Base-by-base conservation (phyloP, 2,113 vertebrate genomes). In the Amia ocellicauda region DNA sequence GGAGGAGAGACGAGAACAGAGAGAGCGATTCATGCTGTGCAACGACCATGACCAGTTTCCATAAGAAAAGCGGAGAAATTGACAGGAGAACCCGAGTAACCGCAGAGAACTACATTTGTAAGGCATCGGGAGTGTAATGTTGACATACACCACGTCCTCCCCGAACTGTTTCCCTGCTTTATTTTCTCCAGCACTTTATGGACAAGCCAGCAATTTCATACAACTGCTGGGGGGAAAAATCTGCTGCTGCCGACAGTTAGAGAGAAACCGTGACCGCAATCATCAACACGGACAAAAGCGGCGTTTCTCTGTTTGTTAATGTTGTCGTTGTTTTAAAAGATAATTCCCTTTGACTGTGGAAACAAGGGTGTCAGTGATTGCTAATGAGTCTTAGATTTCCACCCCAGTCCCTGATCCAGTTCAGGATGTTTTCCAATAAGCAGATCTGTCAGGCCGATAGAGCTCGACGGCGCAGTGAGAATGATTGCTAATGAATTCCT, bases 21-120 rank as follows among this genome's bases (percentile, higher is more conserved):
- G 61, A 29, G 69, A 72, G 77, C 74, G 72, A 76, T 81, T 81
- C 80, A 78, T 80, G 72, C 76, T 79, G 80, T 69, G 78, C 80
- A 77, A 71, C 50, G 52, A 74, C 74, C 80, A 69, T 83, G 80
- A 85, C 84, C 68, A 63, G 72, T 68, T 50, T 74, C 63, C 29
- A 4, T 61, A 73, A 61, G 65, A 20, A 62, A 64, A 60, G 58
- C 27, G 49, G 63, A 66, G 58, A 69, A 80, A 74, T 58, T 61
- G 64, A 75, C 72, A 60, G 58, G 70, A 70, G 68, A 62, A 69
- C 69, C 47, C 53, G 53, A 75, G 58, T 60, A 43, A 57, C 28
- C 60, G 57, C 28, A 10, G 49, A 40, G 47, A 60, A 57, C 28
- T 5, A 50, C 36, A 51, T 62, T 67, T 66, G 59, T 61, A 43